Conservation (phyloP, 2,888 invertebrate species). For the Biston betularia region DNA sequence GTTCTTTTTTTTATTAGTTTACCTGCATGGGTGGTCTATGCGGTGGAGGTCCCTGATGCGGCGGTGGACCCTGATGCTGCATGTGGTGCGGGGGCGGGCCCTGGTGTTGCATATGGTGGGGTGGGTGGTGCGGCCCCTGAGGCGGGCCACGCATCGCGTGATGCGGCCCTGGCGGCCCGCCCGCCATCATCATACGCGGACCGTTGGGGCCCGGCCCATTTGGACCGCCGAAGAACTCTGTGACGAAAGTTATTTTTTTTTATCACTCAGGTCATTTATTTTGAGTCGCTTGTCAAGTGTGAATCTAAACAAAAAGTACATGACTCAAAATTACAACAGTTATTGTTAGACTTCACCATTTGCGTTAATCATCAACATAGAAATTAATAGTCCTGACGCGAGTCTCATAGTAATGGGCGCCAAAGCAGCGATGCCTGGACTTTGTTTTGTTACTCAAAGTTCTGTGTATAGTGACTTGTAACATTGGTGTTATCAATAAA, state of each 20-base stretch:
- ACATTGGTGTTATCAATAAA: too few relatives aligned
- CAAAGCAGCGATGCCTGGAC: too few relatives aligned
- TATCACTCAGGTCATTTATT: too few relatives aligned
- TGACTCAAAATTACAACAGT: too few relatives aligned
- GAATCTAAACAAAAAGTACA: too few relatives aligned
- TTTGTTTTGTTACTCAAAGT: too few relatives aligned
- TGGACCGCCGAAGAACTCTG: constrained; percentile 82
- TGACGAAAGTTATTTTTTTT: background rate
- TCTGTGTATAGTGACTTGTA: too few relatives aligned
- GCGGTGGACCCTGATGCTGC: constrained; percentile 84
- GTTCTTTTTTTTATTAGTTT: background rate
- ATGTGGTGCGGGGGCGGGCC: constrained; percentile 77
- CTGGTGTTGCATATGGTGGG: constrained; percentile 79
- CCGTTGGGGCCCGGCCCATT: constrained; percentile 82
- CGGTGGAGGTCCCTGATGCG: constrained; percentile 83
- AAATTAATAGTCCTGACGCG: too few relatives aligned
- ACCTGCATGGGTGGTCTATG: constrained; percentile 88
- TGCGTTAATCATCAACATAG: too few relatives aligned
- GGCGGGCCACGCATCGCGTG: constrained; percentile 79
- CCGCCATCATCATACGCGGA: constrained; percentile 67
- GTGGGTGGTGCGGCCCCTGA: constrained; percentile 72
- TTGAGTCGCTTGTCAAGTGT: too few relatives aligned
- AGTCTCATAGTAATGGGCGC: too few relatives aligned
- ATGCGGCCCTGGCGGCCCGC: constrained; percentile 68
- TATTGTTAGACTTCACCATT: too few relatives aligned